A percentile compares a stretch with the other conserved stretches of the same genome.
phyloP scores from a whole-genome alignment of 1,140 invertebrate genomes.

The Ylistrum balloti region DNA sequence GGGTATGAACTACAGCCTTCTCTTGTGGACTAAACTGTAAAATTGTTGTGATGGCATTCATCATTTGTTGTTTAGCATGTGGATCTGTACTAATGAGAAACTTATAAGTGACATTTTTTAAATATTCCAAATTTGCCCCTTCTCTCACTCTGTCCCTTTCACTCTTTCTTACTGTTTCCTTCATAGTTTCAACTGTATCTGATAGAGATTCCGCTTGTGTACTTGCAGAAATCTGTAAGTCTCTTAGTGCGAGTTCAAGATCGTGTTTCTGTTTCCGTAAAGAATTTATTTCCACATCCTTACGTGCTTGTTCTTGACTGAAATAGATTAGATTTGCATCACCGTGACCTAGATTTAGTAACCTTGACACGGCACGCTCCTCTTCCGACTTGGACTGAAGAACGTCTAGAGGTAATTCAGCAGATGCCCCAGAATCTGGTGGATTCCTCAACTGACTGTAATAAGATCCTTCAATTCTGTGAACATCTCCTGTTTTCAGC shows the following conservation, averaged over 20 bases:
- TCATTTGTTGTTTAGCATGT: constrained; percentile 89
- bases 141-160: constrained; percentile 90
- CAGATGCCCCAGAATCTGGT: constrained; percentile 64
- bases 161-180: constrained; percentile 85
- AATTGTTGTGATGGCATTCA: constrained; percentile 94
- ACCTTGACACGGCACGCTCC: constrained; percentile 70
- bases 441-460: constrained; percentile 57
- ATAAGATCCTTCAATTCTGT: constrained; percentile 52
- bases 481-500: constrained; percentile 81
- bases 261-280: constrained; percentile 89
- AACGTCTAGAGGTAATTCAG: constrained; percentile 56
- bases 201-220: constrained; percentile 85
- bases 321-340: constrained; percentile 90
- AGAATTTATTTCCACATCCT: constrained; percentile 90
- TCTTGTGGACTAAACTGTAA: constrained; percentile 90
- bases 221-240: constrained; percentile 85
- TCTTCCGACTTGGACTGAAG: constrained; percentile 68
- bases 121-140: constrained; percentile 93
- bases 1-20: constrained; percentile 82
- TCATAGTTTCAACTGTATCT: constrained; percentile 85
- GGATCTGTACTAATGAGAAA: constrained; percentile 89
- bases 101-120: constrained; percentile 94
- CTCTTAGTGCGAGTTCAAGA: constrained; percentile 87
- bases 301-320: constrained; percentile 91
- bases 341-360: constrained; percentile 75